Evolutionary conservation across 2,888 invertebrate genomes (phyloP).

Genomic region (Lysandra bellargus): DNA sequence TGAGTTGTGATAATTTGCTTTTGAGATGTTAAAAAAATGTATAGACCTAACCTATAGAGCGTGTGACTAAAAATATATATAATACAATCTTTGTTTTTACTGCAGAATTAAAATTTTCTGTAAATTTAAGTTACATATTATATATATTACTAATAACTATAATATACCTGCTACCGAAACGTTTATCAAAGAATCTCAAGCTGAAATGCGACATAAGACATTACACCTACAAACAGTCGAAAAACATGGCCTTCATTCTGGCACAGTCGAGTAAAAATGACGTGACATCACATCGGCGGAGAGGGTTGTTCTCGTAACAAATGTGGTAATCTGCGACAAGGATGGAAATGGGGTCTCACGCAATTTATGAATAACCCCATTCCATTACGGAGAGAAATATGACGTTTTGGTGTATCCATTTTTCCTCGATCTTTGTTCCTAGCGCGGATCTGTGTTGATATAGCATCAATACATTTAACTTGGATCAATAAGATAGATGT

Average conservation of each 20-base stretch:
- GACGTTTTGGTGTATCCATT: conserved; percentile 10
- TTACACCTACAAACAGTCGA: not conserved
- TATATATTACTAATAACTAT: too few species aligned
- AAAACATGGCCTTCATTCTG: not conserved
- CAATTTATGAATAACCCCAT: conserved; percentile 17
- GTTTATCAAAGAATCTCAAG: too few species aligned
- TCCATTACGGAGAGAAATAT: conserved; percentile 10
- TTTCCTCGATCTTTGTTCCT: not conserved
- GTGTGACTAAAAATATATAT: not conserved
- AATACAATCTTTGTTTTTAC: too few species aligned
- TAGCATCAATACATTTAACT: conserved; percentile 8
- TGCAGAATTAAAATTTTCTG: too few species aligned
- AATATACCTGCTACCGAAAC: too few species aligned
- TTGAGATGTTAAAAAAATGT: not conserved
- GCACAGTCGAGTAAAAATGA: not conserved
- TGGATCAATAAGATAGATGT: conserved; percentile 18
- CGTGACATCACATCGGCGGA: not conserved
- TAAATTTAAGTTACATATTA: too few species aligned
- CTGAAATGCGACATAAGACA: too few species aligned
- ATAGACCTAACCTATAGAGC: not conserved
- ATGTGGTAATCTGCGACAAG: conserved; percentile 17
- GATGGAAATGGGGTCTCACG: conserved; percentile 5
- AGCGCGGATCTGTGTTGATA: not conserved
- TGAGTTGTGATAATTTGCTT: not conserved
- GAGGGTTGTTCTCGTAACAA: conserved; percentile 15